A percentile compares a stretch with the other conserved stretches of the same genome.
Evolutionary conservation across 2,888 invertebrate species (phyloP).

Genomic region (Colostygia pectinataria): DNA sequence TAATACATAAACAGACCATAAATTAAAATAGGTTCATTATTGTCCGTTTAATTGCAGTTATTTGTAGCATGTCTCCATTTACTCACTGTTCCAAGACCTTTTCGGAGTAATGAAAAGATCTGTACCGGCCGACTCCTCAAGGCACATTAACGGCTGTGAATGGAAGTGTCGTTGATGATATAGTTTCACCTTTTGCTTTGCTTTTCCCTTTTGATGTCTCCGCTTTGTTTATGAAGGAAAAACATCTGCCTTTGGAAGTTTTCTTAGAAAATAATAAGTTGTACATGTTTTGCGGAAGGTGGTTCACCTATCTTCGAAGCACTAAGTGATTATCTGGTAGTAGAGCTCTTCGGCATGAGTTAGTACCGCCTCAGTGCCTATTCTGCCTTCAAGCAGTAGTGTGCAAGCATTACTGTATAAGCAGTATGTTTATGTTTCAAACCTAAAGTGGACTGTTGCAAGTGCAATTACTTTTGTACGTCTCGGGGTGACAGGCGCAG

Average conservation of each 20-base stretch:
- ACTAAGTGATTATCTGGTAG: too few relatives aligned
- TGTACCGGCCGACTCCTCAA: constrained; percentile 1
- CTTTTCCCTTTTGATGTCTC: constrained; percentile 10
- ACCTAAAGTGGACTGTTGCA: too few relatives aligned
- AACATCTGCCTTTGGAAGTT: constrained; percentile 11
- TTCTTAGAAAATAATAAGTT: constrained; percentile 1
- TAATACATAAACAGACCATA: too few relatives aligned
- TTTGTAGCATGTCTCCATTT: constrained; percentile 3
- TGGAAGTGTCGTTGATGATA: constrained; percentile 15
- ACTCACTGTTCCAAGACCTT: constrained; percentile 2
- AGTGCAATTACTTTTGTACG: too few relatives aligned
- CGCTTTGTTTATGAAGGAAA: constrained; percentile 14
- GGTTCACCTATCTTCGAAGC: too few relatives aligned
- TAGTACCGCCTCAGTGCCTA: too few relatives aligned
- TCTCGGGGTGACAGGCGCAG: too few relatives aligned
- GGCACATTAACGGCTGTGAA: constrained; percentile 10
- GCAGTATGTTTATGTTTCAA: too few relatives aligned
- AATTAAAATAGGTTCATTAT: too few relatives aligned
- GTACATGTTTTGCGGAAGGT: background rate
- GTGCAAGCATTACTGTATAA: too few relatives aligned
- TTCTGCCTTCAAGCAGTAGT: too few relatives aligned
- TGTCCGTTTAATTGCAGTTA: background rate
- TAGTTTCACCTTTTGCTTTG: constrained; percentile 16
- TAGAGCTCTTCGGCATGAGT: too few relatives aligned
- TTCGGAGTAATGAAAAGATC: constrained; percentile 16